These are phyloP conservation scores for Dicentrarchus labrax DNA, from an alignment of 2,113 vertebrate species.

Conservation along the genomic window DNA sequence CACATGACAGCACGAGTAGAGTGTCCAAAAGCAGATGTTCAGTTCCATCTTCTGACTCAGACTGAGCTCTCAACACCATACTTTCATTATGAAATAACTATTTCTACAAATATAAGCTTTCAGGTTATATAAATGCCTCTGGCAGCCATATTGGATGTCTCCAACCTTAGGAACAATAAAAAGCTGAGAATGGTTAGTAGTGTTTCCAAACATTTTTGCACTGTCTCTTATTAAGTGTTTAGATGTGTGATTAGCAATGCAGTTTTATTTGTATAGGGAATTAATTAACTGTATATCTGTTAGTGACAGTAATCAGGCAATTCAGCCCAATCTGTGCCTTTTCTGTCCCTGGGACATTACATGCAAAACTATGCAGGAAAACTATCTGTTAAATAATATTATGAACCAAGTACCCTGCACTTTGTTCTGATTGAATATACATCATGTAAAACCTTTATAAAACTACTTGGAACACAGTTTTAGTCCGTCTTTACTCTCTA, in stretches of 20 bases:
- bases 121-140: not conserved
- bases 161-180: not conserved
- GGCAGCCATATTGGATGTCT: not conserved
- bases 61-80: not conserved
- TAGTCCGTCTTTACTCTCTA: too few relatives aligned
- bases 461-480: too few relatives aligned
- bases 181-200: not conserved
- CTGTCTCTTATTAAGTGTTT: not conserved
- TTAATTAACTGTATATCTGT: not conserved
- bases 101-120: not conserved
- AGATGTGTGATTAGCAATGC: not conserved
- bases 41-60: conserved; percentile 16
- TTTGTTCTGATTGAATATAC: too few relatives aligned
- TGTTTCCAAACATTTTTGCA: not conserved
- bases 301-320: not conserved
- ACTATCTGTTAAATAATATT: too few relatives aligned
- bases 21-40: conserved; percentile 35
- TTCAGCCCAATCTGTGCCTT: too few relatives aligned
- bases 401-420: too few relatives aligned
- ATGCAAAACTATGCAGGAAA: too few relatives aligned
- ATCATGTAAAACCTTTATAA: too few relatives aligned
- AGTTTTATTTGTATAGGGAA: too few relatives aligned
- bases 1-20: conserved; percentile 47
- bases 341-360: too few relatives aligned
- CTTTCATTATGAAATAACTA: conserved; percentile 6